Evolutionary conservation across 1,140 invertebrate species (phyloP), one percentile per base, ranked within the genome.

Genomic region (Anoplophora glabripennis): DNA sequence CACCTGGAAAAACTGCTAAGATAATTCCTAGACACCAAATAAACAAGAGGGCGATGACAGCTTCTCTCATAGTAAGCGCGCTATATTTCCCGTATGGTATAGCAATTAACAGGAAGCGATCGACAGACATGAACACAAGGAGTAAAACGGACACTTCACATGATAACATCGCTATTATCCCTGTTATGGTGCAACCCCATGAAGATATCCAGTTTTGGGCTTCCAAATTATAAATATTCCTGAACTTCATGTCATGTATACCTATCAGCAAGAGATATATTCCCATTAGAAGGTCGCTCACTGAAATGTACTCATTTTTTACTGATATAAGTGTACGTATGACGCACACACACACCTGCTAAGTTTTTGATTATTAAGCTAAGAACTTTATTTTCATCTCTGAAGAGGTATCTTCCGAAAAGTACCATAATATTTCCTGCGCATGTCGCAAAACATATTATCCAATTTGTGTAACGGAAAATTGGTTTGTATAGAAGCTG

Each of bases 211-310:
- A 93, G 0, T 77, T 67, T 18, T 78, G 77, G 1, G 88, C 84
- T 53, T 61, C 38, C 55, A 75, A 67, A 63, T 86, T 81, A 73
- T 89, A 93, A 42, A 77, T 76, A 48, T 83, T 80, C 14, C 88
- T 75, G 68, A 81, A 89, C 46, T 78, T 76, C 28, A 80, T 68
- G 71, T 93, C 90, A 65, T 86, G 79, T 33, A 83, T 72, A 4
- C 83, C 88, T 63, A 92, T 87, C 45, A 85, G 79, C 10, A 89
- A 69, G 53, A 92, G 76, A 74, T 92, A 92, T 42, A 91, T 71
- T 0, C 89, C 90, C 87, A 92, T 91, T 12, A 92, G 72, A 63
- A 90, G 78, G 75, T 93, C 90, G 5, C 89, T 85, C n/a, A 85
- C 79, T 83, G 66, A 15, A 73, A 49, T 17, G 10, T 3, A 33